These are phyloP conservation scores for Micrastur ruficollis DNA, from an alignment of 2,797 vertebrate species.

Conservation along the genomic window DNA sequence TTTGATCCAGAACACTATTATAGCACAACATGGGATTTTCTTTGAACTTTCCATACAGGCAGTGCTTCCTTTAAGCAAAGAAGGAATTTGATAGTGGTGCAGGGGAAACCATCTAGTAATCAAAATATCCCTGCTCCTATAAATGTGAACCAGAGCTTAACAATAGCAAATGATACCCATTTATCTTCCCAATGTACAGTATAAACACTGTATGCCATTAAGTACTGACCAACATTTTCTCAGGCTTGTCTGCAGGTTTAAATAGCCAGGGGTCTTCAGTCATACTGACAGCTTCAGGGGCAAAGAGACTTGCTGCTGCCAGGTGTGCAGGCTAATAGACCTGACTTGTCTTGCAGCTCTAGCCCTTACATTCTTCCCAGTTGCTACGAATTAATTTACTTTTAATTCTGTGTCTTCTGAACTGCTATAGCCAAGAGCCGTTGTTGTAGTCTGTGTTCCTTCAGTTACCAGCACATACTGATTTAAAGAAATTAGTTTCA, in stretches of 20 bases:
- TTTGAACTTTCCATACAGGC: background rate
- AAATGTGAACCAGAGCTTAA: conserved; percentile 28
- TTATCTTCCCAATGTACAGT: background rate
- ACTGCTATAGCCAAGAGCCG: background rate
- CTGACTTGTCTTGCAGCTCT: background rate
- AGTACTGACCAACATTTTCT: background rate
- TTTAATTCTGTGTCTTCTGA: background rate
- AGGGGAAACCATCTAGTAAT: background rate
- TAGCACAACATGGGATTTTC: background rate
- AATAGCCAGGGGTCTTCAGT: background rate
- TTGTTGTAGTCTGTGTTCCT: background rate
- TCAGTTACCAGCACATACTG: background rate
- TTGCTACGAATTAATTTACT: background rate
- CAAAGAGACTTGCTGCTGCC: background rate
- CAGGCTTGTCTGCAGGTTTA: background rate
- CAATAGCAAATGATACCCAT: conserved; percentile 18
- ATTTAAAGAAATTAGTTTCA: background rate
- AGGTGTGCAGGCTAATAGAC: background rate
- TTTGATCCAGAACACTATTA: background rate
- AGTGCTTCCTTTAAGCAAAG: background rate
- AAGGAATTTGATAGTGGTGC: background rate
- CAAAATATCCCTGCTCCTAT: background rate
- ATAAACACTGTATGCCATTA: background rate
- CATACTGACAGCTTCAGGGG: background rate
- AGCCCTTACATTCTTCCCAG: background rate